Evolutionary conservation across 2,797 vertebrate species (phyloP).

Genomic region (Anguilla obscura): DNA sequence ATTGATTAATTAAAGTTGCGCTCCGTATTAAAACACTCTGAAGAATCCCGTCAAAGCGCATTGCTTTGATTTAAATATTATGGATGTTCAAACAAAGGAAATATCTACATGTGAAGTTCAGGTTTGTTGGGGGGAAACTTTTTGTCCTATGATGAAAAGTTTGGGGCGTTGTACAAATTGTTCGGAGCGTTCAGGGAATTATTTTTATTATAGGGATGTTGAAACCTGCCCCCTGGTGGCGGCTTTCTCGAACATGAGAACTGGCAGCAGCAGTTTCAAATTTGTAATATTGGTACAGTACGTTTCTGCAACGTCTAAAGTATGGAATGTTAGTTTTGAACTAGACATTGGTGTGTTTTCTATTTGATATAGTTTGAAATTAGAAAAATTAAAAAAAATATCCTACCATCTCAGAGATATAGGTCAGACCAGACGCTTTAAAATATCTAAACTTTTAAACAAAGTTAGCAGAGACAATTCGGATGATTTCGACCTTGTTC

Average conservation of each 20-base stretch:
- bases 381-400: neutral
- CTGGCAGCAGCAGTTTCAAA: constrained; percentile 34
- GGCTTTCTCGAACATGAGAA: constrained; percentile 30
- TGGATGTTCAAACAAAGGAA: constrained; percentile 42
- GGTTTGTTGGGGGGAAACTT: constrained; percentile 27
- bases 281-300: neutral
- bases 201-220: constrained; percentile 50
- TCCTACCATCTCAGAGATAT: neutral
- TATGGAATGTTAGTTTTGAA: neutral
- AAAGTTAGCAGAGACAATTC: neutral
- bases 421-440: neutral
- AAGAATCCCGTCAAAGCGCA: constrained; percentile 16
- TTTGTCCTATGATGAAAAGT: constrained; percentile 51
- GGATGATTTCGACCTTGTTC: neutral
- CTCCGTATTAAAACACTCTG: constrained; percentile 52
- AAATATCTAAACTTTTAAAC: neutral
- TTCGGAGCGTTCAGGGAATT: constrained; percentile 61
- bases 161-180: constrained; percentile 78
- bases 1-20: constrained; percentile 50
- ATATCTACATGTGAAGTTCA: constrained; percentile 37
- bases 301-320: neutral
- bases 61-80: constrained; percentile 20
- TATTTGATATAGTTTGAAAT: neutral
- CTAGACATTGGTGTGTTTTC: neutral
- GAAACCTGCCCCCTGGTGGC: constrained; percentile 69